Conservation (phyloP, 2,113 vertebrate species). For the Spea bombifrons region DNA sequence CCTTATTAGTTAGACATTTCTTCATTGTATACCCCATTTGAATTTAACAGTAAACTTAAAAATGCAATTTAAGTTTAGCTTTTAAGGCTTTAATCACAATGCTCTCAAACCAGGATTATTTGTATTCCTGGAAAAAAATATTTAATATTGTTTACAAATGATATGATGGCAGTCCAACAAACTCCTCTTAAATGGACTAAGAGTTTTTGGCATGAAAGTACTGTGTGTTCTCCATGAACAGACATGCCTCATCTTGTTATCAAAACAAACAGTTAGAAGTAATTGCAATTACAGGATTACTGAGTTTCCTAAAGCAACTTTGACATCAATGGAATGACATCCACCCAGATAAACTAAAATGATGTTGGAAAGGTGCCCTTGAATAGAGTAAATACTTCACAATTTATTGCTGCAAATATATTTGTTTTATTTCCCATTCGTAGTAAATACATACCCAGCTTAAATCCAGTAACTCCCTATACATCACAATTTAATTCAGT, state of each 20-base stretch:
- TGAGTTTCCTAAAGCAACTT: slow-evolving; percentile 25
- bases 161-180: slow-evolving; percentile 21
- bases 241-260: slow-evolving; percentile 25
- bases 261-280: slow-evolving; percentile 20
- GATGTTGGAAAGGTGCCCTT: background rate
- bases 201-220: background rate
- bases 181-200: background rate
- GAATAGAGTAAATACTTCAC: background rate
- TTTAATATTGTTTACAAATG: slow-evolving; percentile 33
- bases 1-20: too few species aligned
- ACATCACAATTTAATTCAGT: too few species aligned
- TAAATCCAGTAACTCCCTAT: too few species aligned
- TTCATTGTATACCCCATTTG: too few species aligned
- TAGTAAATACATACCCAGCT: too few species aligned
- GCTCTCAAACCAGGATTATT: too few species aligned
- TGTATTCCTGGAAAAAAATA: slow-evolving; percentile 27
- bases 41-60: too few species aligned
- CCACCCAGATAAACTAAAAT: slow-evolving; percentile 24
- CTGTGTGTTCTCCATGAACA: background rate
- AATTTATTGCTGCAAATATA: background rate
- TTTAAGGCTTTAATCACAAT: too few species aligned
- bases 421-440: too few species aligned
- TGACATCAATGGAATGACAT: slow-evolving; percentile 30
- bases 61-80: too few species aligned
- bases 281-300: slow-evolving; percentile 33